phyloP scores from a whole-genome alignment of 2,888 invertebrate species.

The Halictus quadricinctus region DNA sequence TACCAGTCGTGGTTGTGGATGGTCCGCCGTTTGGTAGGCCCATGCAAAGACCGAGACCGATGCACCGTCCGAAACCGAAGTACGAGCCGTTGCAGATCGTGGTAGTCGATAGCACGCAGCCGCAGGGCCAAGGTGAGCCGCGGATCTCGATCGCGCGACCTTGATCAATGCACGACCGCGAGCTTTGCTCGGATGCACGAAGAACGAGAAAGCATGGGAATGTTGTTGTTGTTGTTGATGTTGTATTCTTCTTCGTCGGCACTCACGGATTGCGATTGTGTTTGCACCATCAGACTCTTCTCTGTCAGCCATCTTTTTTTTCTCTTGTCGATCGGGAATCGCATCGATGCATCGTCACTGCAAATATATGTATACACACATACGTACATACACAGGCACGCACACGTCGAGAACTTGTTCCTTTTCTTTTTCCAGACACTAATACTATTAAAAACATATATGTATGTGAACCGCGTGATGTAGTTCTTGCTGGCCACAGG shows the following conservation, averaged over 20 bases:
- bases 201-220: constrained; percentile 17
- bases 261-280: not conserved
- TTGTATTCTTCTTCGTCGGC: not conserved
- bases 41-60: constrained; percentile 19
- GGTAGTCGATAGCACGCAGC: constrained; percentile 67
- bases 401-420: not conserved
- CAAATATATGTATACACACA: not conserved
- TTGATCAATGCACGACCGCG: constrained; percentile 8
- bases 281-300: constrained; percentile 9
- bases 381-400: not conserved
- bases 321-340: not conserved
- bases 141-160: not conserved
- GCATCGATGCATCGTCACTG: not conserved
- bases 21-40: constrained; percentile 23
- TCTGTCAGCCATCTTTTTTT: not conserved
- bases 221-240: not conserved
- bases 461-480: not conserved
- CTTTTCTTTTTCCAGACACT: not conserved
- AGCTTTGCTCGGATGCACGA: constrained; percentile 5
- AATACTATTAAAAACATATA: not conserved
- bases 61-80: constrained; percentile 50
- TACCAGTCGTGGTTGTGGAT: constrained; percentile 59
- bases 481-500: not conserved
- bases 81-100: constrained; percentile 67
- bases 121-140: constrained; percentile 63